Evolutionary conservation across 2,113 vertebrate genomes (phyloP), one percentile per base, ranked within the genome.

Genomic region (Aspiorhynchus laticeps): DNA sequence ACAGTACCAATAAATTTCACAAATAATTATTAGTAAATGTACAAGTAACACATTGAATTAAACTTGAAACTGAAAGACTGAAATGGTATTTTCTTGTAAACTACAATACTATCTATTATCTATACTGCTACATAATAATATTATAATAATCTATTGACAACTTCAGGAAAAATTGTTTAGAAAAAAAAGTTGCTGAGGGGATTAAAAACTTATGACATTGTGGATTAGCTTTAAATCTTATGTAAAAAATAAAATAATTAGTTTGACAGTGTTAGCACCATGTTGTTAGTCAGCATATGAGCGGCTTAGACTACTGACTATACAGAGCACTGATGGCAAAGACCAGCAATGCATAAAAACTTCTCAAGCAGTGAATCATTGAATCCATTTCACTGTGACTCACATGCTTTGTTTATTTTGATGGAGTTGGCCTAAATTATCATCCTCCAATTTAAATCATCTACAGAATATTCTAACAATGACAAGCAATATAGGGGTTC

Each of bases 271-370:
- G 51, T 65, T 12, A 3, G 48, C n/a, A 65, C 21, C 33, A 77
- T 85, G 67, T 48, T 79, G 31, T 28, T 28, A 38, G 43, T n/a
- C 46, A 33, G 71, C 28, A 85, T 69, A 78, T 33, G 43, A 61
- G 6, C 24, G 38, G 59, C 46, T 77, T 82, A 67, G 41, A 67
- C n/a, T 41, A 71, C 67, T 61, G 82, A 15, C 73, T 38, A 77
- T 46, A 7, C 63, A 51, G 69, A 67, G 43, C 56, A 41, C 53
- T 77, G 84, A 86, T 41, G 51, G 74, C 33, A 51, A 26, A 56
- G 75, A 24, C n/a, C 9, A 80, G 31, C n/a, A 85, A 84, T 80
- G 82, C 26, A 38, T 74, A 80, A 88, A 88, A 81, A 56, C 26
- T 75, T 84, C 31, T 46, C 38, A 0, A 19, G 63, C 38, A 51